Evolutionary conservation across 2,888 invertebrate genomes (phyloP).

Genomic region (Hoplodrina blanda): DNA sequence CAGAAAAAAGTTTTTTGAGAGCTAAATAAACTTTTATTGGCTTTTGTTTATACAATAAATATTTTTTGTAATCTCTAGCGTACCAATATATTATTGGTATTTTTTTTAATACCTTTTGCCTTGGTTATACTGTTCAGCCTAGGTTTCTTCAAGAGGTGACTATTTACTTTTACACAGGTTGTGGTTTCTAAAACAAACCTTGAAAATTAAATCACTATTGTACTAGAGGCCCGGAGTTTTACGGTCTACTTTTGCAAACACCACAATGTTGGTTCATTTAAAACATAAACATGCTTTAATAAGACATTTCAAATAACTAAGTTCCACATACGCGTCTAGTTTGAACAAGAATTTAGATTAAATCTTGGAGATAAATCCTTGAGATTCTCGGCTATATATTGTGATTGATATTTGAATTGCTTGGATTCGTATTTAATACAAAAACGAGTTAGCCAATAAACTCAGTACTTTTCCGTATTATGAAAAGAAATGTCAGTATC

Average conservation of each 20-base stretch:
- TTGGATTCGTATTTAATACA: constrained; percentile 38
- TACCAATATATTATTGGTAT: too few relatives aligned
- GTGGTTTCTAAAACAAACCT: not conserved
- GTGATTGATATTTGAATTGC: constrained; percentile 47
- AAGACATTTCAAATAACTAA: not conserved
- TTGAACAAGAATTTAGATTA: constrained; percentile 39
- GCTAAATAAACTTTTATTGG: not conserved
- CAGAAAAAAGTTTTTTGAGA: not conserved
- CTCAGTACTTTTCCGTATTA: constrained; percentile 59
- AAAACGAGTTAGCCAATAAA: constrained; percentile 59
- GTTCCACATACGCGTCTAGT: constrained; percentile 4
- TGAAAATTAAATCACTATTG: not conserved
- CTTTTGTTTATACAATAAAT: not conserved
- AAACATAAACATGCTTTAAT: not conserved
- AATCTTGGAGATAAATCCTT: constrained; percentile 24
- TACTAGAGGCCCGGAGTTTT: not conserved
- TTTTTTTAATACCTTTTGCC: too few relatives aligned
- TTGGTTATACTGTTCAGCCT: not conserved
- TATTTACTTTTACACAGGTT: not conserved
- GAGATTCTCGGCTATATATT: constrained; percentile 11
- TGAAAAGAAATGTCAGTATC: constrained; percentile 75
- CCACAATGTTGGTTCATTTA: not conserved
- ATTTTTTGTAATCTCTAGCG: too few relatives aligned
- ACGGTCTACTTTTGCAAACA: not conserved
- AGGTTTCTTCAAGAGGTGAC: not conserved